Percentiles rank a stretch among this genome's conserved stretches.
Evolutionary conservation across 1,140 invertebrate genomes (phyloP).

Genomic region (Pogonognathellus flavescens): DNA sequence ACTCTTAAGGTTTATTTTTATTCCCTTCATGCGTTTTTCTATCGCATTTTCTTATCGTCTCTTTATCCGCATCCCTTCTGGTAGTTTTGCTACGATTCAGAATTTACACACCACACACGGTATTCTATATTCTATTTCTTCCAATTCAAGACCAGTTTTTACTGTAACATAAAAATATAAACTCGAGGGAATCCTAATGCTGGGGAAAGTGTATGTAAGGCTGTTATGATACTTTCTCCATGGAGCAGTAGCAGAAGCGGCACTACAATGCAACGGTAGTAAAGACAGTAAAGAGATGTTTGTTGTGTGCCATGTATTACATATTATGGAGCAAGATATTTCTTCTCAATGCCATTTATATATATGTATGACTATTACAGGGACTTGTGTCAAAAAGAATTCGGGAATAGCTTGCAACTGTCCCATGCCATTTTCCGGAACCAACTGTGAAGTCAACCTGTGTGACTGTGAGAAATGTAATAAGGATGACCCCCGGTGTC

Average conservation of each 20-base stretch:
- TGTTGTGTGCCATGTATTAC: too few species aligned
- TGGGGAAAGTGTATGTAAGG: too few species aligned
- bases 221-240: too few species aligned
- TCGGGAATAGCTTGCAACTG: conserved; percentile 71
- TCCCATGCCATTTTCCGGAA: conserved; percentile 73
- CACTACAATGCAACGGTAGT: too few species aligned
- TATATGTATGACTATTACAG: conserved; percentile 49
- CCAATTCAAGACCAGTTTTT: too few species aligned
- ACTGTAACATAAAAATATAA: too few species aligned
- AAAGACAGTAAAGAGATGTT: too few species aligned
- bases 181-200: too few species aligned
- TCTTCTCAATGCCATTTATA: not conserved
- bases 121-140: not conserved
- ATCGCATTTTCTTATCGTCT: conserved; percentile 18
- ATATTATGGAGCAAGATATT: not conserved
- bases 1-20: conserved; percentile 29
- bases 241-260: too few species aligned
- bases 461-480: conserved; percentile 71
- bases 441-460: conserved; percentile 73
- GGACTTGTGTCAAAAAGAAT: conserved; percentile 65
- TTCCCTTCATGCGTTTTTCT: conserved; percentile 36
- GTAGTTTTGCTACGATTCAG: conserved; percentile 7
- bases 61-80: conserved; percentile 35
- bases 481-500: conserved; percentile 67
- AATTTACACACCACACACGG: conserved; percentile 7